Conservation (phyloP, 2,888 invertebrate species). For the Lithosia quadra region DNA sequence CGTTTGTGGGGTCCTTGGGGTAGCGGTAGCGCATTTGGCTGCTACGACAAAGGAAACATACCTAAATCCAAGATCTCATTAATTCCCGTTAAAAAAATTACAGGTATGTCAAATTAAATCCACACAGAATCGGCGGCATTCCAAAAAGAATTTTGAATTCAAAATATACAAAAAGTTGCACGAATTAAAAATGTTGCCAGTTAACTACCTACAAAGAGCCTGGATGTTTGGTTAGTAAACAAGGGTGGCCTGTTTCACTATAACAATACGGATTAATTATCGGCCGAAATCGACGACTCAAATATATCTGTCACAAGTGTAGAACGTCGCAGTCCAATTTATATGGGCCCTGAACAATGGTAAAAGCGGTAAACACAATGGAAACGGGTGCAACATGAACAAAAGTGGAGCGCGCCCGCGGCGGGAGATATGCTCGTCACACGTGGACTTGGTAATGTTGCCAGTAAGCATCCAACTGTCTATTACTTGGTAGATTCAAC, state of each 20-base stretch:
- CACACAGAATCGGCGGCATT: slow-evolving; percentile 24
- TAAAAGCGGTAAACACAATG: slow-evolving; percentile 85
- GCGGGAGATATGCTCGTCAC: slow-evolving; percentile 45
- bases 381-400: slow-evolving; percentile 79
- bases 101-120: slow-evolving; percentile 15
- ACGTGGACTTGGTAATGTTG: slow-evolving; percentile 26
- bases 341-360: slow-evolving; percentile 84
- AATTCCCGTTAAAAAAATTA: no score
- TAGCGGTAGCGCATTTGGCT: no score
- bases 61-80: background rate
- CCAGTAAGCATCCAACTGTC: slow-evolving; percentile 43
- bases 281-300: slow-evolving; percentile 84
- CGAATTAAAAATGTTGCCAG: slow-evolving; percentile 63
- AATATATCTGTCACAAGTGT: slow-evolving; percentile 85
- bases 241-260: slow-evolving; percentile 82
- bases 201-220: slow-evolving; percentile 62
- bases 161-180: slow-evolving; percentile 47
- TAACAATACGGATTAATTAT: slow-evolving; percentile 87
- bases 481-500: slow-evolving; percentile 38
- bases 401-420: slow-evolving; percentile 60
- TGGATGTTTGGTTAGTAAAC: slow-evolving; percentile 67
- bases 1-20: no score
- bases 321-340: slow-evolving; percentile 82
- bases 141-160: slow-evolving; percentile 40
- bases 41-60: background rate